phyloP scores from a whole-genome alignment of 2,888 invertebrate genomes.

The Xestoiulus laeticollis region DNA sequence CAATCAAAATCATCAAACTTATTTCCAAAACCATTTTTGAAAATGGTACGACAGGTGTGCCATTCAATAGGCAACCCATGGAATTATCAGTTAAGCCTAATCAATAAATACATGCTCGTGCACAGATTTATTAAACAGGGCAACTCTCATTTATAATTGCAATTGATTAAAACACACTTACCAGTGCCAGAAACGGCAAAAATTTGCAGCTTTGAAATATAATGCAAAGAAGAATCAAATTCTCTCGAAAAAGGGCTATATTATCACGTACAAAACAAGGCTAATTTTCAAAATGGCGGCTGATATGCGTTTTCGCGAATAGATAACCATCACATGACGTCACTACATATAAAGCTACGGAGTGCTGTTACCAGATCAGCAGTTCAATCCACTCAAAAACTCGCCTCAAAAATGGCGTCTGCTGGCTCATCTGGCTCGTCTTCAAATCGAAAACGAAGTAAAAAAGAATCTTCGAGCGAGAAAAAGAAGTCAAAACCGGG shows the following conservation, averaged over 20 bases:
- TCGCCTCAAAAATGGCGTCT: not conserved
- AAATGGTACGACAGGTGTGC: not conserved
- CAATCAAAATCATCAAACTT: too few relatives aligned
- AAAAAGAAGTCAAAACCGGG: conserved; percentile 25
- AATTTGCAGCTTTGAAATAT: not conserved
- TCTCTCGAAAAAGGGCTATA: not conserved
- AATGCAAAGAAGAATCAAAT: not conserved
- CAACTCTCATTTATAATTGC: not conserved
- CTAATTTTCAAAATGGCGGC: not conserved
- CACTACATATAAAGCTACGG: too few relatives aligned
- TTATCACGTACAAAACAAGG: not conserved
- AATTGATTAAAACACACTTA: not conserved
- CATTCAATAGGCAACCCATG: not conserved
- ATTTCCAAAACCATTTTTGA: not conserved
- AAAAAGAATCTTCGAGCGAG: not conserved
- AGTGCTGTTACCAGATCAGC: not conserved
- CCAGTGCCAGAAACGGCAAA: not conserved
- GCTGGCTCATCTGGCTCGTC: not conserved
- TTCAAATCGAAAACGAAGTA: conserved; percentile 12
- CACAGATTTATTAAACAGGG: not conserved
- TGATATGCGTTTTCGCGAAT: too few relatives aligned
- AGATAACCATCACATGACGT: too few relatives aligned
- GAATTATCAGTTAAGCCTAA: not conserved
- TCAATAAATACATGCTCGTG: not conserved
- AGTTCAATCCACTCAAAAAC: not conserved